Evolutionary conservation across 2,797 vertebrate species (phyloP), one percentile per base, ranked within the genome.

Genomic region (Tinamus major): DNA sequence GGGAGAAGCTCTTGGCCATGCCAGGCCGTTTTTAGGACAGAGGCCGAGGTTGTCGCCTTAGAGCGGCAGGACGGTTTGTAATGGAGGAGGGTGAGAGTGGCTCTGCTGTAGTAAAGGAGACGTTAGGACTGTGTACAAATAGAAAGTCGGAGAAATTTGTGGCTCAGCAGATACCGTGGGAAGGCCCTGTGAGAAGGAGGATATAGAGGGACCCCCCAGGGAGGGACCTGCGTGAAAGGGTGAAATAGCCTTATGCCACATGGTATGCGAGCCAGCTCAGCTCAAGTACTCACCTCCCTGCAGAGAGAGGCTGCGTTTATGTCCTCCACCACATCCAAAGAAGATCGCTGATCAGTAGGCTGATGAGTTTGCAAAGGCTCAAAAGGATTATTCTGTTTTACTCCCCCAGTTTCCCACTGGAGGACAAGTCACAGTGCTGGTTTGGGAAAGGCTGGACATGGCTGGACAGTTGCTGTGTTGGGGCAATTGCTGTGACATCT

Each of bases 161-260:
- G 68, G 64, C 31, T 90, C 81, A 75, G 79, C 64, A 85, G 64
- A 85, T 77, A 55, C 48, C 6, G 0, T 75, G 41, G 81, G 79
- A 96, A 90, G 75, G 61, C 68, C 14, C 1, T 4, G 31, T 18
- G 33, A 67, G 59, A 10, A 9, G 72, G 26, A 92, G n/a, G 42
- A 61, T 82, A 41, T 26, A 21, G 64, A 90, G 31, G n/a, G n/a
- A n/a, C n/a, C n/a, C 37, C 5, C 20, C 42, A 41, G 37, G 44
- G 19, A 79, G 9, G n/a, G 48, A 77, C 41, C 1, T 1, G 44
- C 0, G 2, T 23, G 35, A 68, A 61, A 2, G 10, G 19, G n/a
- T 1, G 16, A 68, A 87, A 68, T 9, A 81, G 21, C 21, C 31
- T 58, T 0, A 0, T 56, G 55, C 23, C 33, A 27, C 0, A 0